phyloP scores from a whole-genome alignment of 2,113 vertebrate species.

The Pangasianodon gigas region DNA sequence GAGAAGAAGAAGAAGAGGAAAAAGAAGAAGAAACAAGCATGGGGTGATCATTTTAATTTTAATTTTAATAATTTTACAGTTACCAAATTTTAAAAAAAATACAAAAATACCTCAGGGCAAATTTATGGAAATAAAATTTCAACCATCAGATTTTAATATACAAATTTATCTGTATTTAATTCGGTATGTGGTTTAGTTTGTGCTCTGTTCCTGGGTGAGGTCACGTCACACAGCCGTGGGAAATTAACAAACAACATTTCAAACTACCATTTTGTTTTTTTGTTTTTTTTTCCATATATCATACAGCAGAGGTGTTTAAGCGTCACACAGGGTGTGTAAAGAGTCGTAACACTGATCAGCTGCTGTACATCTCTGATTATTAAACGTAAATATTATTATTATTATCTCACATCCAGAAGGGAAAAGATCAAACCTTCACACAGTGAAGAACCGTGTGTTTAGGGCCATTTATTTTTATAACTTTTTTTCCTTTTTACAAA shows the following conservation, averaged over 20 bases:
- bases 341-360: not conserved
- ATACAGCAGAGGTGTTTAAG: too few species aligned
- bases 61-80: not conserved
- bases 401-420: too few species aligned
- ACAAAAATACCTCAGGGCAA: not conserved
- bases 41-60: not conserved
- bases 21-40: not conserved
- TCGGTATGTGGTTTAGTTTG: not conserved
- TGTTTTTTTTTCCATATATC: too few species aligned
- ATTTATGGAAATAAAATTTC: not conserved
- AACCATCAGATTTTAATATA: not conserved
- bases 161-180: not conserved
- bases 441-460: too few species aligned
- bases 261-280: too few species aligned
- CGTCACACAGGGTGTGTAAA: not conserved
- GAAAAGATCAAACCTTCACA: too few species aligned
- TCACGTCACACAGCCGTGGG: not conserved
- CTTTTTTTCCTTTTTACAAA: too few species aligned
- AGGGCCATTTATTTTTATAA: too few species aligned
- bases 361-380: not conserved
- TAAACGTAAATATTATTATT: too few species aligned
- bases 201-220: not conserved
- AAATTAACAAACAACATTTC: not conserved
- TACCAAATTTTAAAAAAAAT: not conserved
- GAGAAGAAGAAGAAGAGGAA: not conserved